Base-by-base conservation (phyloP, 2,797 vertebrate genomes). In the Parotocinclus haroldoi region DNA sequence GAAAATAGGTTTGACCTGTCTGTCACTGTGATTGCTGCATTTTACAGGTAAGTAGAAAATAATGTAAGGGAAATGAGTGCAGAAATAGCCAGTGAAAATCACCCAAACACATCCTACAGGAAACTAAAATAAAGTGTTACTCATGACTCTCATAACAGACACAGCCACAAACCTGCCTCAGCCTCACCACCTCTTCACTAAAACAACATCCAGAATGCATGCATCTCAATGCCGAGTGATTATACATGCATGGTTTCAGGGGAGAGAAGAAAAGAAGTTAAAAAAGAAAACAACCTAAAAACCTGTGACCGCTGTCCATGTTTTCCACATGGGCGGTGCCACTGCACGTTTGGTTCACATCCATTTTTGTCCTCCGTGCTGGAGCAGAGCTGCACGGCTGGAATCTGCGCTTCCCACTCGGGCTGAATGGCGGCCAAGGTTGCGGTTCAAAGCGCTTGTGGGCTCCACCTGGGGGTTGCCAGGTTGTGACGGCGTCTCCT, bases 281-380 rank as follows among this genome's bases (percentile, higher is more conserved):
- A 89, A 72, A 68, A 63, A 78, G 74, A 69, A 78, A 75, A 78
- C 71, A 75, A 73, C 69, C 53, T 61, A 87, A 87, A 91, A 90
- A 93, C 90, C 88, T 94, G 91, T 90, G 92, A 93, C 92, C 85
- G 86, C 91, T 87, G 87, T 72, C 94, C 89, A 91, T 94, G 92
- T 93, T 90, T 92, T 66, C 53, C 90, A 91, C 93, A 93, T 92
- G 93, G 94, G 93, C 92, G 89, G 91, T 91, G 90, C 93, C 92
- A 91, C 92, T 92, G 92, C 91, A 91, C 89, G 74, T 74, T 78
- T 82, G 71, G 71, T 71, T 78, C 77, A 67, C 68, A 68, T 82
- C 80, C 77, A 75, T 83, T 84, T 83, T 82, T 80, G 81, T 79
- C 81, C 78, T 82, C 79, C 82, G 79, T 82, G 72, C 92, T 90